These are phyloP conservation scores for Lerema accius DNA, from an alignment of 1,140 invertebrate species.

Conservation along the genomic window DNA sequence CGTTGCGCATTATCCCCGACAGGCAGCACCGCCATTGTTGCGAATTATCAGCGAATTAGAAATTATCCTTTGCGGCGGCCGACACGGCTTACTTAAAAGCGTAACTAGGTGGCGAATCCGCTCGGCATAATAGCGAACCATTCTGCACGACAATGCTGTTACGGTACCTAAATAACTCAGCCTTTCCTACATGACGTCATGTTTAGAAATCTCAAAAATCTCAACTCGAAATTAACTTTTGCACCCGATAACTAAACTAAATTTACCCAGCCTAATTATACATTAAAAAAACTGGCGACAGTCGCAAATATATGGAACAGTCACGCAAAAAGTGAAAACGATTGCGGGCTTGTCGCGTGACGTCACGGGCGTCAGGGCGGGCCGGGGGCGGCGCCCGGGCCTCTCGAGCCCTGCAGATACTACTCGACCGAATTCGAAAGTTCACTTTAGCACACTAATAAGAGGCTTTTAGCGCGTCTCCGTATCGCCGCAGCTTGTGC, in stretches of 20 bases:
- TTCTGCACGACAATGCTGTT: conserved; percentile 5
- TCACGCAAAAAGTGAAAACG: conserved; percentile 71
- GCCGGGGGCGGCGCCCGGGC: conserved; percentile 66
- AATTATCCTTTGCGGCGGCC: conserved; percentile 59
- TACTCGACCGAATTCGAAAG: conserved; percentile 61
- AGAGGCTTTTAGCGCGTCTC: conserved; percentile 73
- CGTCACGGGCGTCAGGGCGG: conserved; percentile 78
- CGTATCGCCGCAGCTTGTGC: conserved; percentile 49
- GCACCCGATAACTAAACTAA: conserved; percentile 65
- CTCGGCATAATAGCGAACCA: conserved; percentile 30
- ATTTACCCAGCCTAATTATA: conserved; percentile 74
- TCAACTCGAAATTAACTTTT: conserved; percentile 44
- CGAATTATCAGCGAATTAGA: conserved; percentile 78
- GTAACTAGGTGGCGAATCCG: conserved; percentile 76
- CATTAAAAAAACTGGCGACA: conserved; percentile 77
- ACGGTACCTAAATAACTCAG: conserved; percentile 2
- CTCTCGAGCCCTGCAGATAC: conserved; percentile 47
- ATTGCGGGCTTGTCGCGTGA: conserved; percentile 64
- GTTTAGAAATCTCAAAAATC: conserved; percentile 41
- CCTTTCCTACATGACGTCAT: conserved; percentile 40
- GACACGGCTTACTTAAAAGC: conserved; percentile 56
- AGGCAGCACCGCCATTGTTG: conserved; percentile 61
- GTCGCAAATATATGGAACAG: conserved; percentile 76
- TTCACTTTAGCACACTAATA: conserved; percentile 62
- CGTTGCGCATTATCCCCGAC: conserved; percentile 71